Base-by-base conservation (phyloP, 2,113 vertebrate species). In the Erythrocebus patas region DNA sequence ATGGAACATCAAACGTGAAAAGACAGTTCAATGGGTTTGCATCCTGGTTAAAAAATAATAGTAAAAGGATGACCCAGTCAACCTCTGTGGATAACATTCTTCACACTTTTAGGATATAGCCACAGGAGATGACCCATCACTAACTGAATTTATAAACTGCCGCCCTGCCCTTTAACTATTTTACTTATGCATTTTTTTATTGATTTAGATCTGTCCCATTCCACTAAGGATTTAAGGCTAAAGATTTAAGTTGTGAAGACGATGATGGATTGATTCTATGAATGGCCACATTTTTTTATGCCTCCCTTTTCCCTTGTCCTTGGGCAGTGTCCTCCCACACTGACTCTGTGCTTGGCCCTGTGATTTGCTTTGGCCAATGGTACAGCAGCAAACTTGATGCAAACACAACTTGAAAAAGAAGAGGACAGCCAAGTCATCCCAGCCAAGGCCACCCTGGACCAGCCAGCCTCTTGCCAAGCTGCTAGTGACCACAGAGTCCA, bases 1-100 rank as follows among this genome's bases (percentile, higher is more conserved):
- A 97, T 57, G 73, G 92, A 87, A 89, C 80, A 81, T 83, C 95
- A 96, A 75, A 96, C 59, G 30, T 1, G 78, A 94, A 95, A 83
- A 35, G 94, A 97, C 90, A 95, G 64, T 8, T 68, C 91, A 75
- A 22, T n/a, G 78, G 59, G 85, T 70, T 79, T 95, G 76, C 66
- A 48, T 80, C 55, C 68, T 0, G 1, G 92, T 76, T 75, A 80
- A 88, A 95, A 61, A 78, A 27, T n/a, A 72, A 48, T 75, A 72
- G 70, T 79, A 64, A 75, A 92, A 78, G 70, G 32, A 61, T 5
- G 27, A 20, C 32, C 22, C 38, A 13, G 70, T 38, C 66, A n/a
- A 82, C 13, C 78, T 78, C 91, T 68, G 12, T 16, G 16, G 88
- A 43, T 5, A 38, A 22, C 70, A 38, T 30, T 61, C 82, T 91